Percentiles rank a stretch among this genome's conserved stretches.
Evolutionary conservation across 2,888 invertebrate genomes (phyloP).

Genomic region (Amphipyra tragopoginis): DNA sequence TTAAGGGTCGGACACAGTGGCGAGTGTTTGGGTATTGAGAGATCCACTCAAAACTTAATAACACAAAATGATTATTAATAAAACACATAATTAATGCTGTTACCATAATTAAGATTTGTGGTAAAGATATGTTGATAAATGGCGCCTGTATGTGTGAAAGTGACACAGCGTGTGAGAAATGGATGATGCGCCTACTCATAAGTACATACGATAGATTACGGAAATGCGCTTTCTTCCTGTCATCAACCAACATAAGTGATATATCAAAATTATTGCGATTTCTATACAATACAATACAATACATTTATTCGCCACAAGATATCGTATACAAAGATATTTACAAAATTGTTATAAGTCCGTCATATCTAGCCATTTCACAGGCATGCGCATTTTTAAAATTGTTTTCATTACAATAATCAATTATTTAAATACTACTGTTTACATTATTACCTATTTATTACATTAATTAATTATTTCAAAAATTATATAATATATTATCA

Average conservation of each 20-base stretch:
- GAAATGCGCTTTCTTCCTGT: slow-evolving; percentile 44
- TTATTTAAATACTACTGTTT: too few relatives aligned
- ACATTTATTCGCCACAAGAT: too few relatives aligned
- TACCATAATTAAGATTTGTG: not conserved
- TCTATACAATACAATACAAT: too few relatives aligned
- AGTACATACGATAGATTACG: slow-evolving; percentile 31
- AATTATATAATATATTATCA: too few relatives aligned
- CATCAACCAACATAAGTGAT: slow-evolving; percentile 23
- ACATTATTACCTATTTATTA: too few relatives aligned
- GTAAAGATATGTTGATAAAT: slow-evolving; percentile 6
- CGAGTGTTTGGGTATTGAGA: not conserved
- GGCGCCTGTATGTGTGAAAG: slow-evolving; percentile 39
- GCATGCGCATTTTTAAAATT: too few relatives aligned
- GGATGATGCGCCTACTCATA: slow-evolving; percentile 22
- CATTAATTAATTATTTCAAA: too few relatives aligned
- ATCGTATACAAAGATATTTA: too few relatives aligned
- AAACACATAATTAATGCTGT: slow-evolving; percentile 5
- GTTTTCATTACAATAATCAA: too few relatives aligned
- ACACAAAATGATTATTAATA: slow-evolving; percentile 3
- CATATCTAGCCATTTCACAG: too few relatives aligned
- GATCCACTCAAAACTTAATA: slow-evolving; percentile 5
- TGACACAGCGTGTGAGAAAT: slow-evolving; percentile 32
- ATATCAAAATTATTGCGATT: slow-evolving; percentile 39
- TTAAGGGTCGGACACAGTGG: slow-evolving; percentile 26
- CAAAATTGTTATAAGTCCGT: too few relatives aligned